Conservation (phyloP, 2,888 invertebrate species). For the Rhagonycha fulva region DNA sequence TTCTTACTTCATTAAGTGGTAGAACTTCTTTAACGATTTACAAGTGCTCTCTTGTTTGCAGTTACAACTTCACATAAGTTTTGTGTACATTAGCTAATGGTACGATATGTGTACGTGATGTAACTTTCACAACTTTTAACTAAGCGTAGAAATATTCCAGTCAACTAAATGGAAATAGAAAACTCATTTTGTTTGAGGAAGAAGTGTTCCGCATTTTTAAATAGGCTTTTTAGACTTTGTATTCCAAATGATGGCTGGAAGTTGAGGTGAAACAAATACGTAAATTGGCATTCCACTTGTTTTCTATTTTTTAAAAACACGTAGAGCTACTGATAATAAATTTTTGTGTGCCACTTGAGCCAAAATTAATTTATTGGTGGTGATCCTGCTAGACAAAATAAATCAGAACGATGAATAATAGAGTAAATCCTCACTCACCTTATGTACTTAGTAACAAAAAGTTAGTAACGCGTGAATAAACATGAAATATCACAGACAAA, state of each 20-base stretch:
- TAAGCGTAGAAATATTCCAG: neutral
- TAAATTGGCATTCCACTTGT: neutral
- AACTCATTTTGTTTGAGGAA: neutral
- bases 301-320: neutral
- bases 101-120: neutral
- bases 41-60: neutral
- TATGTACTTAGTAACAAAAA: neutral
- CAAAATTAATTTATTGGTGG: neutral
- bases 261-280: neutral
- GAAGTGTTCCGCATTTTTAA: neutral
- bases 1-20: neutral
- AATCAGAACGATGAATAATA: neutral
- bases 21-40: neutral
- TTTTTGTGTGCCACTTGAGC: neutral
- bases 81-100: conserved; percentile 7
- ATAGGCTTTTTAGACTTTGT: neutral
- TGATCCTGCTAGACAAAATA: neutral
- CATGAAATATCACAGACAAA: neutral
- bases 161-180: neutral
- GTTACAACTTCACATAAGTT: conserved; percentile 5
- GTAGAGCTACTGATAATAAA: neutral
- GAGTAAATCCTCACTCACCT: neutral
- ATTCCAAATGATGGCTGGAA: neutral
- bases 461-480: neutral
- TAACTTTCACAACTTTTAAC: conserved; percentile 4